These are phyloP conservation scores for Anas acuta DNA, from an alignment of 2,797 vertebrate species.

Conservation along the genomic window DNA sequence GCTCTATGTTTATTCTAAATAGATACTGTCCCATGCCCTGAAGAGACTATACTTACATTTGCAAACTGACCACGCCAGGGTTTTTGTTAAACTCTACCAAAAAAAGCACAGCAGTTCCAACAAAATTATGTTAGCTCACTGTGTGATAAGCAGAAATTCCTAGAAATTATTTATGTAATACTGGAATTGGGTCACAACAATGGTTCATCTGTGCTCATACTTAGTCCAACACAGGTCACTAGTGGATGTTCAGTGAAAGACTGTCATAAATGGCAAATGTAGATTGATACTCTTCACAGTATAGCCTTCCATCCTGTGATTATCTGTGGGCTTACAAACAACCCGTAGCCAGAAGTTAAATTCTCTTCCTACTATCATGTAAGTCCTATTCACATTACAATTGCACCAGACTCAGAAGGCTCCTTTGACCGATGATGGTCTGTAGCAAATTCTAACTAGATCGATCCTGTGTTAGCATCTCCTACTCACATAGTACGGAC, in stretches of 20 bases:
- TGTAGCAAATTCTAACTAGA: neutral
- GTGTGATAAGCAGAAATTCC: neutral
- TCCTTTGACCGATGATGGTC: neutral
- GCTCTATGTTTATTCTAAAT: neutral
- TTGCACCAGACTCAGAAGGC: neutral
- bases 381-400: neutral
- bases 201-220: neutral
- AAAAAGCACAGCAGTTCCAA: neutral
- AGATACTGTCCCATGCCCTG: neutral
- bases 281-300: neutral
- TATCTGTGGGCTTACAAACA: neutral
- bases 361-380: neutral
- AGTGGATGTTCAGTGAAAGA: neutral
- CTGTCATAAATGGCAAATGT: neutral
- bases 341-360: neutral
- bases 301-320: neutral
- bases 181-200: neutral
- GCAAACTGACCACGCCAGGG: neutral
- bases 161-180: neutral
- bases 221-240: neutral
- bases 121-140: neutral
- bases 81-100: neutral
- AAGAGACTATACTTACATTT: neutral
- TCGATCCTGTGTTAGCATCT: neutral
- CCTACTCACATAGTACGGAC: neutral